A percentile compares a stretch with the other conserved stretches of the same genome.
phyloP scores from a whole-genome alignment of 2,888 invertebrate genomes.

The Tinea trinotella region DNA sequence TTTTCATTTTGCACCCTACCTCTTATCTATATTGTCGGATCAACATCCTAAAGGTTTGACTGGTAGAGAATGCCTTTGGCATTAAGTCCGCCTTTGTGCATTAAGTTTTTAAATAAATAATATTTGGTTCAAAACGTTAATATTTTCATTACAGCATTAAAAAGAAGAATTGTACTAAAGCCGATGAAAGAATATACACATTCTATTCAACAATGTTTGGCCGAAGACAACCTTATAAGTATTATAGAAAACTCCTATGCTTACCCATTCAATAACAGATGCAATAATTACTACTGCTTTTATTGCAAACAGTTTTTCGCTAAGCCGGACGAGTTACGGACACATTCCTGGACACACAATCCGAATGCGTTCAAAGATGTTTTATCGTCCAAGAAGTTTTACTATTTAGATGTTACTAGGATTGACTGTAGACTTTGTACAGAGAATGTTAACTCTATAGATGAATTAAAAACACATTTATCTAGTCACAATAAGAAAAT shows the following conservation, averaged over 20 bases:
- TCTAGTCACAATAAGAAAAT: conserved; percentile 14
- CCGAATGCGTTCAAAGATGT: conserved; percentile 36
- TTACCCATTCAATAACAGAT: conserved; percentile 32
- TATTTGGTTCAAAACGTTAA: too few relatives aligned
- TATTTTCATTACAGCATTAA: neutral
- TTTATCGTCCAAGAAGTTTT: conserved; percentile 40
- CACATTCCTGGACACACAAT: conserved; percentile 16
- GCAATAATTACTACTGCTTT: conserved; percentile 14
- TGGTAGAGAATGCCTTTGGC: too few relatives aligned
- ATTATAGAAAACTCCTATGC: conserved; percentile 60
- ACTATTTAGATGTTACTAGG: conserved; percentile 17
- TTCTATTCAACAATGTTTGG: conserved; percentile 29
- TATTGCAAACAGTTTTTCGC: conserved; percentile 21
- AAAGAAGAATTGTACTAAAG: neutral
- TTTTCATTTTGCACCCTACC: too few relatives aligned
- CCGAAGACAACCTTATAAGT: conserved; percentile 55
- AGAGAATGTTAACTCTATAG: conserved; percentile 11
- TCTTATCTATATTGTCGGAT: too few relatives aligned
- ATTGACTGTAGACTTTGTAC: conserved; percentile 21
- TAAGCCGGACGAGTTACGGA: conserved; percentile 8
- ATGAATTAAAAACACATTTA: conserved; percentile 16
- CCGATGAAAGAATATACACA: neutral
- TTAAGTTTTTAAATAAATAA: too few relatives aligned
- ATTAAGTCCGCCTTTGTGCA: too few relatives aligned
- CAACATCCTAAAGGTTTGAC: too few relatives aligned